Conservation (phyloP, 2,888 invertebrate species). For the Macrostomum cliftonense region DNA sequence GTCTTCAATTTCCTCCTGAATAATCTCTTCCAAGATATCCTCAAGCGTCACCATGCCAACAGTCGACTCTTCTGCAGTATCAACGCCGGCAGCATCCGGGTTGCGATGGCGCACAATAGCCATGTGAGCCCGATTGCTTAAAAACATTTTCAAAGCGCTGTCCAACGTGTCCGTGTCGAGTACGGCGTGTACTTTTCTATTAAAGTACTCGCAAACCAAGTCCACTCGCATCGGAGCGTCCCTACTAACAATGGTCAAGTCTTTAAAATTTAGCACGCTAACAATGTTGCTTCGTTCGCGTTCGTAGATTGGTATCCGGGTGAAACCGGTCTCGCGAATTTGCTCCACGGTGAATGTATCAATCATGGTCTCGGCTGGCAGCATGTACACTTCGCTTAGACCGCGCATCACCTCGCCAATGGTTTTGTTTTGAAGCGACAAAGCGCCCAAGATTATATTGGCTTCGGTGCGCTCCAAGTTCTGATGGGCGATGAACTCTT, state of each 20-base stretch:
- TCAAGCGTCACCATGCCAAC: constrained; percentile 82
- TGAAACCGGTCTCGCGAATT: constrained; percentile 38
- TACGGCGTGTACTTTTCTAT: constrained; percentile 5
- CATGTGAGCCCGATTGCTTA: constrained; percentile 43
- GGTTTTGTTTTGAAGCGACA: constrained; percentile 12
- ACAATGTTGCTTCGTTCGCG: constrained; percentile 9
- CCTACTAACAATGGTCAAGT: constrained; percentile 9
- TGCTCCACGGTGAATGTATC: constrained; percentile 11
- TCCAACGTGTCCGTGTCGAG: constrained; percentile 2
- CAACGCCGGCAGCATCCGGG: constrained; percentile 42
- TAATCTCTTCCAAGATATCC: constrained; percentile 90
- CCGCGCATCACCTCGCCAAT: constrained; percentile 13
- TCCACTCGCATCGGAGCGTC: constrained; percentile 8
- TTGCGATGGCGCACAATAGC: constrained; percentile 79
- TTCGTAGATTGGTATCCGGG: constrained; percentile 13
- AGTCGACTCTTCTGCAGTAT: constrained; percentile 18
- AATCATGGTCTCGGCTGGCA: constrained; percentile 7
- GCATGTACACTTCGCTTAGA: constrained; percentile 12
- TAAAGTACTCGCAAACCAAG: constrained; percentile 10
- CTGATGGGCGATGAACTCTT: no score
- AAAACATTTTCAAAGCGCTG: constrained; percentile 6
- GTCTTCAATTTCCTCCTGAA: constrained; percentile 90
- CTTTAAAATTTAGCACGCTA: constrained; percentile 11
- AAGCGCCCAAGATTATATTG: constrained; percentile 13
- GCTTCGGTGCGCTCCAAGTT: constrained; percentile 4